Base-by-base conservation (phyloP, 2,888 invertebrate genomes). In the Lasioglossum vierecki region DNA sequence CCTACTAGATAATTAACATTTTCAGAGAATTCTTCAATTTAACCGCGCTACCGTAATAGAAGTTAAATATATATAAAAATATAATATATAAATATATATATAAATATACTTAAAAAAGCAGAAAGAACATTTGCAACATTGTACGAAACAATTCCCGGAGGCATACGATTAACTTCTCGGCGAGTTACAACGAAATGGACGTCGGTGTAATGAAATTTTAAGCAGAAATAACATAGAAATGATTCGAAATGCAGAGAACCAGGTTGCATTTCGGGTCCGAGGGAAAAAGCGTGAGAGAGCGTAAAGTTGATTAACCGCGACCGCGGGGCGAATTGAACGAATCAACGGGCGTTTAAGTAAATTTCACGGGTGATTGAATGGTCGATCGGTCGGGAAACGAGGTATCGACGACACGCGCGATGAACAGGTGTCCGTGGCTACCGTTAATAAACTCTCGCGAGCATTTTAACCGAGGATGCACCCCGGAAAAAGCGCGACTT, bases 381-480 rank as follows among this genome's bases (percentile, higher is more conserved):
- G 49, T 66, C 73, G 72, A 57, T 63, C 63, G 46, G 5, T 8
- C 39, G 70, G 15, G 35, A 77, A 80, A 80, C 70, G 35, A 71
- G 70, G 35, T 60, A 78, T 80, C 46, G 78, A 39, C 44, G 78
- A 49, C 49, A 76, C 18, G 41, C 9, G 18, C 30, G 44, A 70
- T 80, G 53, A 46, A 77, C 46, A 53, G 77, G 41, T n/a, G 9
- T 35, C 13, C 35, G 22, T 5, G 46, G 26, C 60, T 15, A 4
- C 13, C 8, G 46, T 80, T 70, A 80, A 80, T 66, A 71, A 80
- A 70, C 46, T 60, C 35, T 11, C 60, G n/a, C 35, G 35, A 35
- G 18, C 35, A 9, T 30, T 66, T 66, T 30, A 30, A 6, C 35
- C 66, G 35, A 66, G 60, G 15, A 35, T 9, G 30, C 35, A 35